Percentiles rank a stretch among this genome's conserved stretches.
These are phyloP conservation scores for Halocynthia aurantium DNA, from an alignment of 23 tunicate genomes.

Conservation along the genomic window DNA sequence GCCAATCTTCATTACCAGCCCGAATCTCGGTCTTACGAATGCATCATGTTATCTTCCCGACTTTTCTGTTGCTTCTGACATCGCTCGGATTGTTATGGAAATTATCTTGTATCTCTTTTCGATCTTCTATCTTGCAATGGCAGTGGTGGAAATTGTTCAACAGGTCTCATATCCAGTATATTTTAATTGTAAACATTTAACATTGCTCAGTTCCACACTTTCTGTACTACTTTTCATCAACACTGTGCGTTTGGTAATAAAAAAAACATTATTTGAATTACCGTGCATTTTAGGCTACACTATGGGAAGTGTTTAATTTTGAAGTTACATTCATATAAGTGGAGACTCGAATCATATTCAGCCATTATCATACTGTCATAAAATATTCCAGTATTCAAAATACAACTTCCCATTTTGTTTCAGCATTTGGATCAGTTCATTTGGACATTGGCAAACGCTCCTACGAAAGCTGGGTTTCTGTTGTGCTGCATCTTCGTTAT, in stretches of 20 bases:
- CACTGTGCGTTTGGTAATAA: no score
- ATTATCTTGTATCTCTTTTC: conserved; percentile 3
- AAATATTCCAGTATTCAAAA: no score
- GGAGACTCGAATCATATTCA: no score
- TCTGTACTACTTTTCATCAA: no score
- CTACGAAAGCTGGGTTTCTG: conserved; percentile 73
- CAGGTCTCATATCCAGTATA: conserved; percentile 26
- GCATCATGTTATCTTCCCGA: conserved; percentile 1
- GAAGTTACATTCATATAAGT: no score
- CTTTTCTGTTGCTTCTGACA: conserved; percentile 7
- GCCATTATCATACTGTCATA: no score
- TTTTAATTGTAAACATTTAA: no score
- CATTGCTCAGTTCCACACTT: no score
- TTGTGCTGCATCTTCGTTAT: conserved; percentile 57
- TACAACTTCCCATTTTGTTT: background rate
- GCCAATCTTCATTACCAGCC: conserved; percentile 8
- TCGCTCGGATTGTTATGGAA: conserved; percentile 66
- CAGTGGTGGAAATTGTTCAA: conserved; percentile 23
- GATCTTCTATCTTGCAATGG: conserved; percentile 23
- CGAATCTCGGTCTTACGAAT: background rate
- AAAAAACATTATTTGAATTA: no score
- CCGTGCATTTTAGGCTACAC: no score
- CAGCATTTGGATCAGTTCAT: conserved; percentile 36
- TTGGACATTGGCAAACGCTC: conserved; percentile 57
- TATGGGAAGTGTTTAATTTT: no score